A percentile compares a stretch with the other conserved stretches of the same genome.
Conservation (phyloP, 2,113 vertebrate species). For the Excalfactoria chinensis region DNA sequence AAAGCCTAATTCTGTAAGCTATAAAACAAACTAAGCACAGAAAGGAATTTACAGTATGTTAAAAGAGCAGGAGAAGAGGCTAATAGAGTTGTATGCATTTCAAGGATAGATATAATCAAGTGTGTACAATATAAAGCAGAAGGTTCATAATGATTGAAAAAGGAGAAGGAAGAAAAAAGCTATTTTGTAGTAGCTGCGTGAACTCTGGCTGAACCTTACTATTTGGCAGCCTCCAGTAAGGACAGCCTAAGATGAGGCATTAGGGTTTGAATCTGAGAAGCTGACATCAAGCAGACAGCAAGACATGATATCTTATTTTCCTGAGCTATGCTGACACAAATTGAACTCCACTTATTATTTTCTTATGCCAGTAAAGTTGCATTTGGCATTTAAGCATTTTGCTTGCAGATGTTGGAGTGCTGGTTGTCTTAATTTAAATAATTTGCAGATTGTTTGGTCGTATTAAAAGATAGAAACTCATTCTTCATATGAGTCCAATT, state of each 20-base stretch:
- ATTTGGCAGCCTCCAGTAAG: slow-evolving; percentile 86
- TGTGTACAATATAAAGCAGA: slow-evolving; percentile 87
- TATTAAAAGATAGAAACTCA: slow-evolving; percentile 83
- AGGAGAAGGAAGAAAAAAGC: slow-evolving; percentile 69
- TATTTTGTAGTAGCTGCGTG: slow-evolving; percentile 89
- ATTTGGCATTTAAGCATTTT: slow-evolving; percentile 80
- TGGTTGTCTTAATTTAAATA: slow-evolving; percentile 90
- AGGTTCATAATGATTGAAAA: slow-evolving; percentile 79
- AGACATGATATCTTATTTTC: slow-evolving; percentile 99
- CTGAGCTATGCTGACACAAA: slow-evolving; percentile 95
- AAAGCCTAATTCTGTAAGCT: slow-evolving; percentile 62
- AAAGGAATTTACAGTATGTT: slow-evolving; percentile 75
- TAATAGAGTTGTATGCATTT: slow-evolving; percentile 86
- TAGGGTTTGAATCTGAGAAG: slow-evolving; percentile 89
- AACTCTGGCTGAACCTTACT: slow-evolving; percentile 93
- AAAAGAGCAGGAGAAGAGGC: slow-evolving; percentile 77
- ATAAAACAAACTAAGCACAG: slow-evolving; percentile 70
- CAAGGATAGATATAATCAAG: slow-evolving; percentile 83
- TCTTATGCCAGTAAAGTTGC: slow-evolving; percentile 87
- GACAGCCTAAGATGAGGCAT: slow-evolving; percentile 90
- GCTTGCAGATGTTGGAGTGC: slow-evolving; percentile 87
- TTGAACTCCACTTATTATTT: slow-evolving; percentile 93
- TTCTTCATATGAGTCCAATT: slow-evolving; percentile 85
- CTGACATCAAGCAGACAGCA: slow-evolving; percentile 96
- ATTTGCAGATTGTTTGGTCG: slow-evolving; percentile 87